These are phyloP conservation scores for Drosophila auraria DNA, from an alignment of 1,140 invertebrate genomes.

Conservation along the genomic window DNA sequence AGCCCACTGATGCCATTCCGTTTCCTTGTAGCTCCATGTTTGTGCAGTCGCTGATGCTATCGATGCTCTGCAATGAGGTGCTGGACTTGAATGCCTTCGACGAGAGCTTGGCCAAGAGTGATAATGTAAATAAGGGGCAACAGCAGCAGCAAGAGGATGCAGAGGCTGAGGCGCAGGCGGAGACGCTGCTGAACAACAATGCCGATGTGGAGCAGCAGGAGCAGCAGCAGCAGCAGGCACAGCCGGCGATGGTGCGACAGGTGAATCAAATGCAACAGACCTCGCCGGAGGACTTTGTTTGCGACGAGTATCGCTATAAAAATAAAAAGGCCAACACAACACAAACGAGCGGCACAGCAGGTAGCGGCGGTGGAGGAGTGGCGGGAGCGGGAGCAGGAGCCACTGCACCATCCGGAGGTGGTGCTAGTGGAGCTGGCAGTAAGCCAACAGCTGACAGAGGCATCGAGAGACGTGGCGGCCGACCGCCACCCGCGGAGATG, in stretches of 20 bases:
- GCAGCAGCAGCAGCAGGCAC: conserved; percentile 56
- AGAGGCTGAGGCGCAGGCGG: conserved; percentile 70
- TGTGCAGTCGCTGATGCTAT: conserved; percentile 78
- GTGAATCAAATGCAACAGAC: conserved; percentile 85
- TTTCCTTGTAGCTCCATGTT: conserved; percentile 70
- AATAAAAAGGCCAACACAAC: conserved; percentile 76
- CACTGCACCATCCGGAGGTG: conserved; percentile 39
- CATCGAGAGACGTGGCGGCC: conserved; percentile 74
- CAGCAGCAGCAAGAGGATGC: conserved; percentile 57
- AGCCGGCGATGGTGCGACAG: conserved; percentile 66
- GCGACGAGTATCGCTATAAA: conserved; percentile 80
- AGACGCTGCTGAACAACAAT: conserved; percentile 81
- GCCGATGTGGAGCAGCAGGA: conserved; percentile 56
- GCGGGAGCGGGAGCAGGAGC: conserved; percentile 45
- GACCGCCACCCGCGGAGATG: conserved; percentile 67
- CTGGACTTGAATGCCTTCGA: conserved; percentile 62
- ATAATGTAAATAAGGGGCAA: conserved; percentile 85
- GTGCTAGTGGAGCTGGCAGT: conserved; percentile 56
- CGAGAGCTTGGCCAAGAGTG: conserved; percentile 73
- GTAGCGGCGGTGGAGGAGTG: conserved; percentile 24
- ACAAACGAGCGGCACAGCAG: conserved; percentile 61
- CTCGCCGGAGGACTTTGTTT: conserved; percentile 82
- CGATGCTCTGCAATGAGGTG: conserved; percentile 70
- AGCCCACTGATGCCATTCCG: neutral
- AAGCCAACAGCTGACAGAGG: conserved; percentile 80